A percentile compares a stretch with the other conserved stretches of the same genome.
These are phyloP conservation scores for Hylaeus volcanicus DNA, from an alignment of 1,140 invertebrate genomes.

Conservation along the genomic window DNA sequence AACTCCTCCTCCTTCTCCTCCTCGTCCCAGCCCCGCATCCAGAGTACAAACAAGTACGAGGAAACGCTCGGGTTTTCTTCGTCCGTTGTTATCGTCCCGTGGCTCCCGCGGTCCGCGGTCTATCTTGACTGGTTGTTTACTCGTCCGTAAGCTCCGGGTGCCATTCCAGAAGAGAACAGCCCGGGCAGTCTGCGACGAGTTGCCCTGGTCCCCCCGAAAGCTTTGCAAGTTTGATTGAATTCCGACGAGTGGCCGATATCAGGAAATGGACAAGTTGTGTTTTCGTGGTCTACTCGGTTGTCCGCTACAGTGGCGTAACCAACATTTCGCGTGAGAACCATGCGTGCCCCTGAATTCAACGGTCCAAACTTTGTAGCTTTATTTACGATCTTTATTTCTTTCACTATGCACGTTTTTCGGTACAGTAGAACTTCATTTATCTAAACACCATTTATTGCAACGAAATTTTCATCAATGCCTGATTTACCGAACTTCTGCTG, in stretches of 20 bases:
- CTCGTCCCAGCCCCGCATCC: background rate
- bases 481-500: too few relatives aligned
- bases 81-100: slow-evolving; percentile 41
- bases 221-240: slow-evolving; percentile 73
- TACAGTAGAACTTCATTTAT: too few relatives aligned
- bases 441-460: too few relatives aligned
- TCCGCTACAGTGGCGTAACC: too few relatives aligned
- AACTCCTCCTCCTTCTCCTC: slow-evolving; percentile 1
- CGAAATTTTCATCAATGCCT: too few relatives aligned
- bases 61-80: slow-evolving; percentile 25
- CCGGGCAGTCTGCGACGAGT: background rate
- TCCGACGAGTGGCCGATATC: slow-evolving; percentile 49
- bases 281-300: background rate
- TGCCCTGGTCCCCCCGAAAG: slow-evolving; percentile 29
- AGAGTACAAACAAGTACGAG: slow-evolving; percentile 37
- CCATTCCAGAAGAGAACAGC: slow-evolving; percentile 13
- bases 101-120: background rate
- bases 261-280: slow-evolving; percentile 66
- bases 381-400: too few relatives aligned
- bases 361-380: too few relatives aligned
- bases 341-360: too few relatives aligned
- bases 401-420: too few relatives aligned
- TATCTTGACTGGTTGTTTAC: slow-evolving; percentile 34
- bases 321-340: too few relatives aligned
- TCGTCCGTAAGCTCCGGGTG: slow-evolving; percentile 11